Conservation (phyloP, 2,888 invertebrate genomes). For the Iphiclides podalirius region DNA sequence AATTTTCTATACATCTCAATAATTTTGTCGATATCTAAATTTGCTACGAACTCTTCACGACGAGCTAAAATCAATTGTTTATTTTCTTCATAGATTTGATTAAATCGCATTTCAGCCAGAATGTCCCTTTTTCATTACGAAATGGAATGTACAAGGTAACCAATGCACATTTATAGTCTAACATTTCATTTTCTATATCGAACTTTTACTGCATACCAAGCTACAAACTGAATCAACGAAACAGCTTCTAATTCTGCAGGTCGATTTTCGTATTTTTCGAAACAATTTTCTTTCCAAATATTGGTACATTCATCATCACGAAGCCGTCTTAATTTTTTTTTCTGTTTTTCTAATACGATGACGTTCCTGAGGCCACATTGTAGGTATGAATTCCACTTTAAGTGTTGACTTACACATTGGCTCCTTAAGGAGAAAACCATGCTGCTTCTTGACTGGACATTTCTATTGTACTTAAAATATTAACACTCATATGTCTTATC, state of each 20-base stretch:
- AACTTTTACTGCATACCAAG: conserved; percentile 33
- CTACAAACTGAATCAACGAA: conserved; percentile 45
- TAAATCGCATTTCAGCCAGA: conserved; percentile 22
- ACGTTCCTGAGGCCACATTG: conserved; percentile 40
- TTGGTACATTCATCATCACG: conserved; percentile 42
- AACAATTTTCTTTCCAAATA: conserved; percentile 50
- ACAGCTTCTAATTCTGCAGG: conserved; percentile 39
- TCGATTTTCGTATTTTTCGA: conserved; percentile 48
- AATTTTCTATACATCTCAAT: conserved; percentile 27
- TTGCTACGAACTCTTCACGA: conserved; percentile 40
- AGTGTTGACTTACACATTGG: conserved; percentile 27
- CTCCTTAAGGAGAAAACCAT: not conserved
- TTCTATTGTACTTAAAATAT: not conserved
- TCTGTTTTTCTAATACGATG: no score
- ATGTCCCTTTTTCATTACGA: conserved; percentile 25
- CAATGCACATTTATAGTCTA: conserved; percentile 41
- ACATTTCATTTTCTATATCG: conserved; percentile 29
- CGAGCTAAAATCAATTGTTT: conserved; percentile 33
- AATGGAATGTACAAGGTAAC: conserved; percentile 28
- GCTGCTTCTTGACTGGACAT: not conserved
- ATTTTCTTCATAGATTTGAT: conserved; percentile 37
- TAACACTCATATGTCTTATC: conserved; percentile 27
- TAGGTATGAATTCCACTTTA: conserved; percentile 27
- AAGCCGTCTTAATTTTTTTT: no score
- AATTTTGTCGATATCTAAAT: conserved; percentile 41